Conservation (phyloP, 2,797 vertebrate genomes). For the Loris lydekkerianus region DNA sequence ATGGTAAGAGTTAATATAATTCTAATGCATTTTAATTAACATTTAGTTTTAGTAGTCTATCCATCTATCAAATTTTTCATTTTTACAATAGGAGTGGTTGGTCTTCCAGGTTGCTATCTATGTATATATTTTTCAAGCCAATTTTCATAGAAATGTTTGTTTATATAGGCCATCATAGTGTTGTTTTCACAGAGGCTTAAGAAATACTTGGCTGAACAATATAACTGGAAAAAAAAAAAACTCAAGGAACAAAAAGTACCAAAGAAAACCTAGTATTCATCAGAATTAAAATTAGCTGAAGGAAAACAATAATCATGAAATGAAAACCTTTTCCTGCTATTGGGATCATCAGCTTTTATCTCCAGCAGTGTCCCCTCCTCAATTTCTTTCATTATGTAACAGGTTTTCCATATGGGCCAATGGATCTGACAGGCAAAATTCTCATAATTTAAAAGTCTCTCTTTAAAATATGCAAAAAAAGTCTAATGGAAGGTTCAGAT, state of each 20-base stretch:
- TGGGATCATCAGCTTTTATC: slow-evolving; percentile 84
- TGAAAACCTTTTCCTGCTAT: slow-evolving; percentile 86
- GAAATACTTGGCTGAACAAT: slow-evolving; percentile 69
- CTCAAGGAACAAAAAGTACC: slow-evolving; percentile 59
- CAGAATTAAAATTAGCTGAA: slow-evolving; percentile 89
- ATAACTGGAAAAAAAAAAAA: slow-evolving; percentile 4
- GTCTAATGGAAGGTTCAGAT: slow-evolving; percentile 56
- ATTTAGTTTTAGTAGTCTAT: background rate
- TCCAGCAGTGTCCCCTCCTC: slow-evolving; percentile 74
- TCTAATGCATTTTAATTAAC: slow-evolving; percentile 27
- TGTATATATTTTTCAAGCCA: slow-evolving; percentile 48
- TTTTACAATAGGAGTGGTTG: slow-evolving; percentile 16
- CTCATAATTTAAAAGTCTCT: slow-evolving; percentile 46
- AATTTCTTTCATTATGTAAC: slow-evolving; percentile 26
- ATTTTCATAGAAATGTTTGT: slow-evolving; percentile 58
- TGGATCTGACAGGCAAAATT: slow-evolving; percentile 9
- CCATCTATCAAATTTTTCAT: background rate
- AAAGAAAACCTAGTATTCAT: slow-evolving; percentile 85
- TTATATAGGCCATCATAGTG: slow-evolving; percentile 8
- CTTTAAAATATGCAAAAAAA: slow-evolving; percentile 68
- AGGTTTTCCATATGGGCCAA: background rate
- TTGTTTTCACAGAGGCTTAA: slow-evolving; percentile 63
- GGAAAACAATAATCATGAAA: slow-evolving; percentile 85
- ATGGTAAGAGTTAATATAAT: slow-evolving; percentile 49
- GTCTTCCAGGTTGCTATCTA: slow-evolving; percentile 37